Evolutionary conservation across 1,140 invertebrate species (phyloP), one percentile per base, ranked within the genome.

Genomic region (Ceratina calcarata): DNA sequence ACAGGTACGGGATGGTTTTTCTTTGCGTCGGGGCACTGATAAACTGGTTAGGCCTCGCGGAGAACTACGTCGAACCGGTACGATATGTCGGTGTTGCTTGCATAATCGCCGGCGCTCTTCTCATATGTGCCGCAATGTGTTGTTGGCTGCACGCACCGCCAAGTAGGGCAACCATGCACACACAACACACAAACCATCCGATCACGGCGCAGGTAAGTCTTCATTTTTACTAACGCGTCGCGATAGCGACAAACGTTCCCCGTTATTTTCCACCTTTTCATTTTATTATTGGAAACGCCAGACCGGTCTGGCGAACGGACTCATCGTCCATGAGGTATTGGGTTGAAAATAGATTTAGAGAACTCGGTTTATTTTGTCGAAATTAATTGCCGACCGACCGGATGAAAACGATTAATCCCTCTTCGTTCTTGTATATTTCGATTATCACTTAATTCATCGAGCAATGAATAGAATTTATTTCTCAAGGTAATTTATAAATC

Each of bases 61-160:
- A 96, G 88, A 95, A 95, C 86, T 95, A 95, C 87, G 94, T 95
- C 27, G 95, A 96, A 86, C 95, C 95, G 0, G 94, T 96, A 68
- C 93, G 95, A 86, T 96, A 96, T 90, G 94, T 96, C 64, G 96
- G 96, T 70, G 95, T 96, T 27, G 95, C 95, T 18, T 95, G 96
- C 90, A 96, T 96, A 51, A 94, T 96, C 3, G 95, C 95, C 22
- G 96, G 96, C 32, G 95, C 95, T 2, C 93, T 96, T 70, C 94
- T 96, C 81, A 96, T 96, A 82, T 96, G 95, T 88, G 94, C 95
- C 62, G 95, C 96, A 27, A 96, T 96, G 95, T 96, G 95, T 88
- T 96, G 95, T 87, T 96, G 96, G 96, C 93, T 96, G 82, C 95
- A 95, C 88, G 93, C 94, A 73, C 95, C 95, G 18, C 94, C 94